phyloP scores from a whole-genome alignment of 92 coral and sea anemone species.

The Palythoa heliodiscus region DNA sequence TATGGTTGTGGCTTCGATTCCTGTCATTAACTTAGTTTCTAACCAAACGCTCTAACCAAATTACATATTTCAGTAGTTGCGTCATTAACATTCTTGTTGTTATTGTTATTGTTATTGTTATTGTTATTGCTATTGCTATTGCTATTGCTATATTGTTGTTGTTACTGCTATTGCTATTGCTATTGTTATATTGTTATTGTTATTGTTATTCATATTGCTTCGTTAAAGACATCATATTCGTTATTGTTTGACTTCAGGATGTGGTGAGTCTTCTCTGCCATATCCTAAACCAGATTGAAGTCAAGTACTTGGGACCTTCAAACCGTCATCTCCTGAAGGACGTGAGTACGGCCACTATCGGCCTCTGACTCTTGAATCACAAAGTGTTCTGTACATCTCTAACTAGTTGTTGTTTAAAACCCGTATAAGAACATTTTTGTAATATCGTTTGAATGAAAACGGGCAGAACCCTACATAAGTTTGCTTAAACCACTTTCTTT shows the following conservation, averaged over 20 bases:
- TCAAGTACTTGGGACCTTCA: conserved; percentile 24
- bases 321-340: conserved; percentile 46
- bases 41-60: neutral
- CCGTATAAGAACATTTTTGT: neutral
- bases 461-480: too few species aligned
- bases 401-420: neutral
- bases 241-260: conserved; percentile 42
- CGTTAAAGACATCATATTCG: neutral
- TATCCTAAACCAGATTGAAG: conserved; percentile 56
- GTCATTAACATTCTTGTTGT: neutral
- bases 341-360: conserved; percentile 35
- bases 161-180: neutral
- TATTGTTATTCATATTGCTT: neutral
- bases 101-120: too few species aligned
- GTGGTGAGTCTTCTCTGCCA: conserved; percentile 59
- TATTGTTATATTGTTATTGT: neutral
- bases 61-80: too few species aligned
- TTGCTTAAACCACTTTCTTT: too few species aligned
- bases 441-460: neutral
- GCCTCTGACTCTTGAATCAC: neutral
- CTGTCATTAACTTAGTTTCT: too few species aligned
- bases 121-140: neutral
- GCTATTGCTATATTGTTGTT: too few species aligned
- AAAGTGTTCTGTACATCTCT: neutral
- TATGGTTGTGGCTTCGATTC: too few species aligned